Evolutionary conservation across 2,888 invertebrate species (phyloP).

Genomic region (Andrena fulva): DNA sequence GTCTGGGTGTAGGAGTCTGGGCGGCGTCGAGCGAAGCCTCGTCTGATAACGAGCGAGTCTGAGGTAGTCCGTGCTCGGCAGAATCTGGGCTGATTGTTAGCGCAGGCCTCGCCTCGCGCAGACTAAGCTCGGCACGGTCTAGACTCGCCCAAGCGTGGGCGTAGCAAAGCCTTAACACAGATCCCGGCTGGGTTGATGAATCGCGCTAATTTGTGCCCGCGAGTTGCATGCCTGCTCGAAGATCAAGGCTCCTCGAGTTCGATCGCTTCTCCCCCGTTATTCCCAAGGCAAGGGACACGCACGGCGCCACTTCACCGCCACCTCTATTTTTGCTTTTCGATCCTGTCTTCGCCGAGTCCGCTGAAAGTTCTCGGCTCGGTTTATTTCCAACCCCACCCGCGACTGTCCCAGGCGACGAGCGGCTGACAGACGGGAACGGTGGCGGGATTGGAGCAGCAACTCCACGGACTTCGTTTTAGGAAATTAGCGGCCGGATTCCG

Average conservation of each 20-base stretch:
- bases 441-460: too few relatives aligned
- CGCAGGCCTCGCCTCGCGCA: too few relatives aligned
- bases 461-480: too few relatives aligned
- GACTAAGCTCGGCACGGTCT: slow-evolving; percentile 10
- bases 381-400: too few relatives aligned
- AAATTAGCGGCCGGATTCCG: too few relatives aligned
- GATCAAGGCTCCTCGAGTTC: slow-evolving; percentile 14
- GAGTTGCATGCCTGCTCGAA: background rate
- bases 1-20: background rate
- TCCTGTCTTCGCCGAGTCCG: background rate
- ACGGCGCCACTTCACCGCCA: background rate
- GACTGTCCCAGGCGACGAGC: too few relatives aligned
- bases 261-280: background rate
- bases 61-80: background rate
- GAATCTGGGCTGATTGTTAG: slow-evolving; percentile 4
- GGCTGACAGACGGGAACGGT: too few relatives aligned
- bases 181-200: slow-evolving; percentile 13
- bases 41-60: background rate
- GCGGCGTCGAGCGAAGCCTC: background rate
- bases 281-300: too few relatives aligned
- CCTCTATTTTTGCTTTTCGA: background rate
- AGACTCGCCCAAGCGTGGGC: slow-evolving; percentile 9
- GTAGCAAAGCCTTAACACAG: slow-evolving; percentile 21
- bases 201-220: slow-evolving; percentile 17
- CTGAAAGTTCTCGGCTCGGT: too few relatives aligned